Conservation (phyloP, 2,113 vertebrate genomes). For the Phyllopteryx taeniolatus region DNA sequence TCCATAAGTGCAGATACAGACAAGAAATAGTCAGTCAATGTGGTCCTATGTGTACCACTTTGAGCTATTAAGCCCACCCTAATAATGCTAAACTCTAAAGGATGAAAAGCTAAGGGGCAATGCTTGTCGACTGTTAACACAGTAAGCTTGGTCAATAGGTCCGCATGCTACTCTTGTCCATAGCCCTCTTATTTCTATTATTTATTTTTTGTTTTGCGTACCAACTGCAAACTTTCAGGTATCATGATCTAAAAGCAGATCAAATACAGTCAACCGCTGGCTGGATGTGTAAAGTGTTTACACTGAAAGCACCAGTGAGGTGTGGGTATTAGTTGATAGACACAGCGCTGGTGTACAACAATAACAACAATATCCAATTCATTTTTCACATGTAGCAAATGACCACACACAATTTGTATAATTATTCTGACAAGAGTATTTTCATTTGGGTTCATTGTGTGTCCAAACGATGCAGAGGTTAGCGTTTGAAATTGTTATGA, state of each 20-base stretch:
- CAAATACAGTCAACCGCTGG: slow-evolving; percentile 25
- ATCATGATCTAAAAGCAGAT: slow-evolving; percentile 31
- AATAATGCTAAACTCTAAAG: background rate
- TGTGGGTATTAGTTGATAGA: slow-evolving; percentile 41
- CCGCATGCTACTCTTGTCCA: slow-evolving; percentile 27
- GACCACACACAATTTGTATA: background rate
- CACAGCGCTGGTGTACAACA: slow-evolving; percentile 33
- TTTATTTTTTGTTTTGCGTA: slow-evolving; percentile 44
- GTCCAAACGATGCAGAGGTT: background rate
- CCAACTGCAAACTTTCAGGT: slow-evolving; percentile 20
- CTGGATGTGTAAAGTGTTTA: slow-evolving; percentile 43
- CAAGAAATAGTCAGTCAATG: too few species aligned
- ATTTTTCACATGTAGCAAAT: background rate
- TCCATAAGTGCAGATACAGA: too few species aligned
- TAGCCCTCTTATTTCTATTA: slow-evolving; percentile 29
- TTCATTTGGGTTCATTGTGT: background rate
- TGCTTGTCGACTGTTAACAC: background rate
- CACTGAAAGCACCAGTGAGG: slow-evolving; percentile 39
- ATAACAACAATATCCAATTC: background rate
- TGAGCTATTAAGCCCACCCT: too few species aligned
- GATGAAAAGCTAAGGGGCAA: background rate
- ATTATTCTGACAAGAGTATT: background rate
- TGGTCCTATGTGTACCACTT: too few species aligned
- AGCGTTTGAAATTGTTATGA: too few species aligned
- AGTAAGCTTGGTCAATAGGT: background rate